phyloP scores from a whole-genome alignment of 2,113 vertebrate genomes.

The Silurus meridionalis region DNA sequence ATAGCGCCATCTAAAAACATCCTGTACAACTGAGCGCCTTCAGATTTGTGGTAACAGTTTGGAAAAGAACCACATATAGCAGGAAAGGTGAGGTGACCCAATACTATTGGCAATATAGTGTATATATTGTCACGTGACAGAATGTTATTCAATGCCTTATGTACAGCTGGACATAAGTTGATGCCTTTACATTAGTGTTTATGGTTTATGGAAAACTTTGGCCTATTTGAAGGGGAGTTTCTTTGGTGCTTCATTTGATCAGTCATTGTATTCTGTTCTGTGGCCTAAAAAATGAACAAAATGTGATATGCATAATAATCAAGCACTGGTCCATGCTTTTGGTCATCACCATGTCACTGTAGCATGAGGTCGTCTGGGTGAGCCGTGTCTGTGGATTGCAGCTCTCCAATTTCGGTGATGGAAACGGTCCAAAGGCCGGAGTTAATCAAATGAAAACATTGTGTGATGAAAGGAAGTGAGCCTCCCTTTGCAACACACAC shows the following conservation, averaged over 20 bases:
- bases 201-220: neutral
- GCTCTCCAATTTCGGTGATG: neutral
- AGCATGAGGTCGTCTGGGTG: neutral
- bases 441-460: constrained; percentile 27
- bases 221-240: neutral
- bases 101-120: no score
- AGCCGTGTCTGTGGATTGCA: neutral
- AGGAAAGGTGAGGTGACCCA: no score
- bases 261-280: neutral
- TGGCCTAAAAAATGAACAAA: no score
- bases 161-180: neutral
- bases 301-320: no score
- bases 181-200: neutral
- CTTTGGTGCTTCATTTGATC: neutral
- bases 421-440: neutral
- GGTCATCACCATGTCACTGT: neutral
- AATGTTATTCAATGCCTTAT: neutral
- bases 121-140: neutral
- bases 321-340: neutral
- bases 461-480: constrained; percentile 18
- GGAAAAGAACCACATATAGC: no score
- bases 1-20: no score
- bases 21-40: no score
- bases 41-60: no score
- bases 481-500: constrained; percentile 8